These are phyloP conservation scores for Rhyzopertha dominica DNA, from an alignment of 1,140 invertebrate species.

Conservation along the genomic window DNA sequence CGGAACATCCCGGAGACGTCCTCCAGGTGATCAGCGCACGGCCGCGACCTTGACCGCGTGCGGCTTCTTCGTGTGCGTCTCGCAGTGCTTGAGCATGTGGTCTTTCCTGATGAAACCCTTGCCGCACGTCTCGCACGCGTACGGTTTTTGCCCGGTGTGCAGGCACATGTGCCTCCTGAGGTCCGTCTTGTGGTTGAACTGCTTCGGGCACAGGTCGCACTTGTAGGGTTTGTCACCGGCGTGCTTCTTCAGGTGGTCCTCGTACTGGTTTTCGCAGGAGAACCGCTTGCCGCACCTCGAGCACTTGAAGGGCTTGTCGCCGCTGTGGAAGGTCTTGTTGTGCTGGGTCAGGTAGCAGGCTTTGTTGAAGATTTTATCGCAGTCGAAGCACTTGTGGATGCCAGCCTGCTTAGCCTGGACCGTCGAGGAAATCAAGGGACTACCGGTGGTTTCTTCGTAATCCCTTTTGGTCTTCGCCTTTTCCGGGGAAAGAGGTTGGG, in stretches of 20 bases:
- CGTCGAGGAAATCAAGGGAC: slow-evolving; percentile 28
- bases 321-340: slow-evolving; percentile 82
- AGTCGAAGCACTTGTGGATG: slow-evolving; percentile 71
- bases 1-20: too few species aligned
- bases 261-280: slow-evolving; percentile 58
- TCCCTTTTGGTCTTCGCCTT: slow-evolving; percentile 37
- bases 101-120: slow-evolving; percentile 93
- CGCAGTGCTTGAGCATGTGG: slow-evolving; percentile 89
- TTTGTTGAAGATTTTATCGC: slow-evolving; percentile 80
- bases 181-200: slow-evolving; percentile 89
- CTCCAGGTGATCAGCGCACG: slow-evolving; percentile 19
- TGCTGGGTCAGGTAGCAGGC: slow-evolving; percentile 85
- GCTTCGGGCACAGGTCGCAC: slow-evolving; percentile 82
- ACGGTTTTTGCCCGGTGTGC: slow-evolving; percentile 78
- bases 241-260: slow-evolving; percentile 71
- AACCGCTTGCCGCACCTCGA: slow-evolving; percentile 79
- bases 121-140: slow-evolving; percentile 70
- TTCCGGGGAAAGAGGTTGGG: slow-evolving; percentile 29
- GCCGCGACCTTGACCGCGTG: slow-evolving; percentile 22
- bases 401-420: slow-evolving; percentile 21
- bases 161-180: slow-evolving; percentile 81
- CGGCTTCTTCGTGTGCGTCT: slow-evolving; percentile 64
- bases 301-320: slow-evolving; percentile 82
- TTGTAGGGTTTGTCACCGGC: slow-evolving; percentile 82
- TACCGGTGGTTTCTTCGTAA: slow-evolving; percentile 29